phyloP scores from a whole-genome alignment of 2,888 invertebrate genomes.

The Chrysopilus asiliformis region DNA sequence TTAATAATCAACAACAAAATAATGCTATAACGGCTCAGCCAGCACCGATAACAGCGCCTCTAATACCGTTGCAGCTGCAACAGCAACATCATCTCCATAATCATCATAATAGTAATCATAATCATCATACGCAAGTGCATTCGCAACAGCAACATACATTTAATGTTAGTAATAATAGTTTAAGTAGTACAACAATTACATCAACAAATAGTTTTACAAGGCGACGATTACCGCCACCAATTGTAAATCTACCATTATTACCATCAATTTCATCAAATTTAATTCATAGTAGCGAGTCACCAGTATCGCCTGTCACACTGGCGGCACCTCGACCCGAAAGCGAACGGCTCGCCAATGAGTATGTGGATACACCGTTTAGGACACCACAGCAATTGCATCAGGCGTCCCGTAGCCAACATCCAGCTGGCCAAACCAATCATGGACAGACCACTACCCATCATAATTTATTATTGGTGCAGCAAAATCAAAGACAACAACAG shows the following conservation, averaged over 20 bases:
- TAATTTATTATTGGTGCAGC: constrained; percentile 39
- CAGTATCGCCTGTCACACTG: constrained; percentile 38
- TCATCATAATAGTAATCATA: constrained; percentile 12
- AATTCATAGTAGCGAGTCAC: constrained; percentile 26
- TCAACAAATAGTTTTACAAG: constrained; percentile 32
- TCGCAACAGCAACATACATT: constrained; percentile 16
- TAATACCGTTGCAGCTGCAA: constrained; percentile 20
- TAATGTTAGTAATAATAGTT: constrained; percentile 14
- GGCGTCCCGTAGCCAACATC: constrained; percentile 36
- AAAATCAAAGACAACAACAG: constrained; percentile 15
- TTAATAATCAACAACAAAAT: constrained; percentile 5
- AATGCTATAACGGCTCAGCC: constrained; percentile 8
- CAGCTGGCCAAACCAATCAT: constrained; percentile 35
- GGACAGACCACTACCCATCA: constrained; percentile 40
- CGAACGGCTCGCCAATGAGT: constrained; percentile 80
- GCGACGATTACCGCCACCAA: constrained; percentile 27
- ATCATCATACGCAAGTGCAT: not conserved
- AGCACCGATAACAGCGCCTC: constrained; percentile 23
- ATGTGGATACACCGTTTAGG: constrained; percentile 78
- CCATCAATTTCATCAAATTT: constrained; percentile 21
- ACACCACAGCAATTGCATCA: constrained; percentile 37
- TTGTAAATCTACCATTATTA: constrained; percentile 21
- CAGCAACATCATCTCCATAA: constrained; percentile 14
- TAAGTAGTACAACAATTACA: constrained; percentile 21
- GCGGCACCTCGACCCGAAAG: constrained; percentile 70